phyloP scores from a whole-genome alignment of 2,888 invertebrate species.

The Rutpela maculata region DNA sequence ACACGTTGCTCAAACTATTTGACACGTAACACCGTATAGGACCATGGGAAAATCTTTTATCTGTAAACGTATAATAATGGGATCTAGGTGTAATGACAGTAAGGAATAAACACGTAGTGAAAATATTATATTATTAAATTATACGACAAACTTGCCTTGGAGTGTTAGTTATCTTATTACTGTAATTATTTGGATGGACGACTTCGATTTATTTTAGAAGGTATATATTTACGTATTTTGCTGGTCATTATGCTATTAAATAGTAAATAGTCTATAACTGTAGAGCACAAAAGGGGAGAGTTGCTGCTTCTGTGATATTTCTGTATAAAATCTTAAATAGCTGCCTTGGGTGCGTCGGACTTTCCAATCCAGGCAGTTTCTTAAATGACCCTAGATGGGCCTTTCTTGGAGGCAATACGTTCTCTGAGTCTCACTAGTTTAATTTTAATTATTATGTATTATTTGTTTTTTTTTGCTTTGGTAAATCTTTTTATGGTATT shows the following conservation, averaged over 20 bases:
- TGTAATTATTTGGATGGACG: slow-evolving; percentile 16
- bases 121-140: slow-evolving; percentile 18
- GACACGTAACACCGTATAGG: slow-evolving; percentile 40
- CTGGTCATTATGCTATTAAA: not conserved
- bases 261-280: slow-evolving; percentile 1
- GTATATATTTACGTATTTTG: not conserved
- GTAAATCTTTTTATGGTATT: too few species aligned
- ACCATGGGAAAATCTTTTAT: slow-evolving; percentile 28
- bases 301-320: too few species aligned
- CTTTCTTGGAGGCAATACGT: too few species aligned
- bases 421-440: too few species aligned
- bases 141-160: slow-evolving; percentile 13
- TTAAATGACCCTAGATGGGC: too few species aligned
- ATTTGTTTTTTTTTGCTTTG: too few species aligned
- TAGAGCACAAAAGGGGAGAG: not conserved
- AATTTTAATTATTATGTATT: too few species aligned
- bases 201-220: slow-evolving; percentile 3
- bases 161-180: slow-evolving; percentile 14
- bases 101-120: not conserved
- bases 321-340: too few species aligned
- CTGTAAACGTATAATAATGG: slow-evolving; percentile 11
- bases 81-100: slow-evolving; percentile 8
- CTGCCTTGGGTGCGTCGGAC: too few species aligned
- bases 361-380: too few species aligned
- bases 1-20: slow-evolving; percentile 45